Conservation (phyloP, 2,797 vertebrate species). For the Danio albolineatus region DNA sequence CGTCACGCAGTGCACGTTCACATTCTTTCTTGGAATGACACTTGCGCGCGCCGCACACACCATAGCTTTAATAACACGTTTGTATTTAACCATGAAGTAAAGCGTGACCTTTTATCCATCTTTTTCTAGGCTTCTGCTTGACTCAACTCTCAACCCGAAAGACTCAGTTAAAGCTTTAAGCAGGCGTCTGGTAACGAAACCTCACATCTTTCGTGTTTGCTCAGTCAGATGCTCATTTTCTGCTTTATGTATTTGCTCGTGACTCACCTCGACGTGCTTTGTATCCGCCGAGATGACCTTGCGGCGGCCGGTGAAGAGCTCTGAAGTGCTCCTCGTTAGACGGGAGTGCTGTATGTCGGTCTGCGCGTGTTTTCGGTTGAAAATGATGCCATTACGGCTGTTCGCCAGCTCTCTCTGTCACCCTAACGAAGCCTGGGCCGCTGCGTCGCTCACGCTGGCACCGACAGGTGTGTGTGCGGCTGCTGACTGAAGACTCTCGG, state of each 20-base stretch:
- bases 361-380: slow-evolving; percentile 42
- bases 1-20: not conserved
- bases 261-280: slow-evolving; percentile 17
- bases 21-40: slow-evolving; percentile 3
- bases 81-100: slow-evolving; percentile 9
- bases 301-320: slow-evolving; percentile 10
- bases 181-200: not conserved
- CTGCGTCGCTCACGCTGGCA: slow-evolving; percentile 43
- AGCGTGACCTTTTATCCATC: slow-evolving; percentile 24
- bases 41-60: not conserved
- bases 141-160: not conserved
- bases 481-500: slow-evolving; percentile 23
- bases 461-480: slow-evolving; percentile 52
- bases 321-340: slow-evolving; percentile 36
- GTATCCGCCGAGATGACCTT: slow-evolving; percentile 41
- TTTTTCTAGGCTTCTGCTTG: not conserved
- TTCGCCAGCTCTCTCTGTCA: slow-evolving; percentile 41
- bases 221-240: slow-evolving; percentile 9
- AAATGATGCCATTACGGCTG: slow-evolving; percentile 46
- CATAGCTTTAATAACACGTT: not conserved
- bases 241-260: slow-evolving; percentile 11
- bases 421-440: slow-evolving; percentile 51
- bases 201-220: not conserved
- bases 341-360: slow-evolving; percentile 35
- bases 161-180: not conserved